Base-by-base conservation (phyloP, 2,113 vertebrate genomes). In the Archilochus colubris region DNA sequence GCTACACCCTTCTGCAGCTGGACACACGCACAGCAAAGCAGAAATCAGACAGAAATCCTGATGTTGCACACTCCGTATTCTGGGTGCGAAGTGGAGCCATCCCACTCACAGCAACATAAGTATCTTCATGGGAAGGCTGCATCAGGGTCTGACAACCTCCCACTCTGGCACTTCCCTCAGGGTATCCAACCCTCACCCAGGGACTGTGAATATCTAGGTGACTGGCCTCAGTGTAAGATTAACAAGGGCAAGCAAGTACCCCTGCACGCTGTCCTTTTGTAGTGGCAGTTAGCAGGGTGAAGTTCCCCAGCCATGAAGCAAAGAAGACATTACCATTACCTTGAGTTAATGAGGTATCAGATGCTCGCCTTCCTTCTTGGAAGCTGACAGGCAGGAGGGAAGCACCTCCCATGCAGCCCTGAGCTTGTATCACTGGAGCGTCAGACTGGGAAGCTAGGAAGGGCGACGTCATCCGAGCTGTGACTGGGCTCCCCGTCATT, bases 311-410 rank as follows among this genome's bases (percentile, higher is more conserved):
- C 27, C 69, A 72, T 11, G 40, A 38, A 76, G 62, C 48, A 86
- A 89, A 53, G 40, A 73, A 94, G 70, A 50, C 54, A 78, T 88
- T 97, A 99, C 99, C 99, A 78, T 88, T 97, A 99, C 99, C 99
- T 98, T 99, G 99, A 59, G 99, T 99, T 93, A 99, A 98, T 58
- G 99, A 99, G 85, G 99, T 99, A 97, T 99, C 99, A 0, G 99
- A 99, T 3, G 99, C 99, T 87, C 99, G 96, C n/a, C 99, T 98
- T 38, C 99, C 99, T 94, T 99, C 99, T 97, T 99, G 99, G 96
- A 99, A 99, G 91, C 97, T 98, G 96, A 98, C 86, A 9, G 98
- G 98, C 66, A 98, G 96, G 46, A 97, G 95, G 92, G 97, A 98
- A 53, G 97, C 98, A 19, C 98, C 95, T 11, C 98, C 98, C 46